A percentile compares a stretch with the other conserved stretches of the same genome.
Conservation (phyloP, 1,140 invertebrate genomes). For the Scaptomyza graminum region DNA sequence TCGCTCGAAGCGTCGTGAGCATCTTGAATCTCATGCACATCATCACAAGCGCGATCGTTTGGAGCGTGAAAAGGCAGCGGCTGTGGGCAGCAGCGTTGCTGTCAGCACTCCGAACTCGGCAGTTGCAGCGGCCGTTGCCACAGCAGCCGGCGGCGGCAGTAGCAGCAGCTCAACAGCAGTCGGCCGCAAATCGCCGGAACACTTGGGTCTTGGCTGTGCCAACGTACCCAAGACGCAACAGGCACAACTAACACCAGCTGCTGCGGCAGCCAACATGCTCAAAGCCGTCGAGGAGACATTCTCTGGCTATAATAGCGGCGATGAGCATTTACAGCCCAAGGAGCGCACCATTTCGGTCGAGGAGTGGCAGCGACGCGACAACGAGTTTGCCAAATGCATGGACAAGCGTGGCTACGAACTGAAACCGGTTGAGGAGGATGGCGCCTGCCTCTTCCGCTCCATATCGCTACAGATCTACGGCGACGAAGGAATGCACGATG, state of each 20-base stretch:
- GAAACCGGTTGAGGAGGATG: constrained; percentile 95
- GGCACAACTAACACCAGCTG: constrained; percentile 42
- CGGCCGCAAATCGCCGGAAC: constrained; percentile 66
- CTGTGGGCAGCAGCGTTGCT: constrained; percentile 36
- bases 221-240: constrained; percentile 35
- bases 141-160: constrained; percentile 30
- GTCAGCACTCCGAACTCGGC: constrained; percentile 54
- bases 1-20: constrained; percentile 75
- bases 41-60: constrained; percentile 75
- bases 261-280: constrained; percentile 54
- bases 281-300: constrained; percentile 81
- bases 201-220: constrained; percentile 37
- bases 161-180: constrained; percentile 48
- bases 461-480: constrained; percentile 97
- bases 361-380: constrained; percentile 87
- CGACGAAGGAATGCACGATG: constrained; percentile 95
- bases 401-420: constrained; percentile 90
- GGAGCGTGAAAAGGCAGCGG: constrained; percentile 60
- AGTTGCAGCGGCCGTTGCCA: constrained; percentile 18
- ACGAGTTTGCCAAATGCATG: constrained; percentile 90
- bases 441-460: constrained; percentile 95
- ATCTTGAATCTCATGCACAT: constrained; percentile 63
- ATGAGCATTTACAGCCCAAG: constrained; percentile 88
- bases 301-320: constrained; percentile 90
- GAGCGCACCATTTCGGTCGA: constrained; percentile 85